Conservation (phyloP, 2,113 vertebrate genomes). For the Brachionichthys hirsutus region DNA sequence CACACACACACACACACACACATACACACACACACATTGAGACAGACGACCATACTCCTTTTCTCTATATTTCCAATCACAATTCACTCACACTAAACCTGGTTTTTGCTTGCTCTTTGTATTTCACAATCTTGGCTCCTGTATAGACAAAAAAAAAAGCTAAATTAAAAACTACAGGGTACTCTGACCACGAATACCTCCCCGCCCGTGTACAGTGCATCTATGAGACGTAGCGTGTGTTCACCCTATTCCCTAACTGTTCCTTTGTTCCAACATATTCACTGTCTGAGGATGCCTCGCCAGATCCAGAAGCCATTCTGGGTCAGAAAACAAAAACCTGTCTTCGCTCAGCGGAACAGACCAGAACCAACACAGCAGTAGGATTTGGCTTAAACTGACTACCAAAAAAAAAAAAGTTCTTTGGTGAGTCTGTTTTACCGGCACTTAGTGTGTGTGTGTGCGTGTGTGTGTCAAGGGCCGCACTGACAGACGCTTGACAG, state of each 20-base stretch:
- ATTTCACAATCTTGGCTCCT: conserved; percentile 13
- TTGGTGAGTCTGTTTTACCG: conserved; percentile 28
- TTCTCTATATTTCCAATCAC: conserved; percentile 33
- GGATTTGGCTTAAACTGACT: conserved; percentile 27
- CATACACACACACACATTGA: not conserved
- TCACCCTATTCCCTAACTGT: conserved; percentile 23
- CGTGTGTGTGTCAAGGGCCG: conserved; percentile 13
- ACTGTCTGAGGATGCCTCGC: conserved; percentile 44
- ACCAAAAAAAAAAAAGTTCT: conserved; percentile 43
- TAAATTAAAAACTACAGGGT: not conserved
- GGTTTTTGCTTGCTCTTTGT: conserved; percentile 12
- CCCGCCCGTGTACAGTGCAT: conserved; percentile 25
- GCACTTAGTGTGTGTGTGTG: conserved; percentile 10
- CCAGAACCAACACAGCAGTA: conserved; percentile 41
- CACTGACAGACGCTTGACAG: conserved; percentile 23
- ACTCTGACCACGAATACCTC: conserved; percentile 5
- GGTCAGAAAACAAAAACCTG: conserved; percentile 46
- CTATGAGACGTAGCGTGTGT: conserved; percentile 31
- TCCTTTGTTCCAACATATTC: conserved; percentile 14
- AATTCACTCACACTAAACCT: conserved; percentile 9
- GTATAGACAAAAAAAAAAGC: no score
- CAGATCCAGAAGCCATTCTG: conserved; percentile 38
- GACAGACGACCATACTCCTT: conserved; percentile 40
- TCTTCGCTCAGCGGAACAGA: conserved; percentile 37
- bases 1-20: not conserved